Conservation (phyloP, 2,113 vertebrate species). For the Phylloscopus trochilus region DNA sequence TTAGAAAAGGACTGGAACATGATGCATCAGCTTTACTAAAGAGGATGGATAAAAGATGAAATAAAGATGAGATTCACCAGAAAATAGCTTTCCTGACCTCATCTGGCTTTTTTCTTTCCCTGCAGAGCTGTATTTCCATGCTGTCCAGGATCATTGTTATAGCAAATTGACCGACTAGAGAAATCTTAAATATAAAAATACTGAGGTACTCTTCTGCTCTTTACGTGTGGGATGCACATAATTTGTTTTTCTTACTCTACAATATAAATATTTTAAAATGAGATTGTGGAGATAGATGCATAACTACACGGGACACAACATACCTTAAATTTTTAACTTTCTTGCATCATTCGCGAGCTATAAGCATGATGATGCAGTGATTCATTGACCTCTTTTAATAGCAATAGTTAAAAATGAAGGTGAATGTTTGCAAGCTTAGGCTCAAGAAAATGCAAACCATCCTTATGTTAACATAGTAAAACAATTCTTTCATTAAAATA, state of each 20-base stretch:
- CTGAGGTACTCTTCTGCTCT: neutral
- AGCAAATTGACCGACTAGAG: neutral
- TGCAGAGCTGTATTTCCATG: neutral
- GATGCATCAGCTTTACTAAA: neutral
- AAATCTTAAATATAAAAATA: neutral
- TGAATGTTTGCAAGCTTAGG: neutral
- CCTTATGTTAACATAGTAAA: neutral
- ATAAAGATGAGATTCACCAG: slow-evolving; percentile 20
- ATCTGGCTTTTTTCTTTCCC: neutral
- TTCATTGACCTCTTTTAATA: neutral
- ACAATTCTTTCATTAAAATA: neutral
- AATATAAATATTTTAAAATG: neutral
- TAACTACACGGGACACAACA: neutral
- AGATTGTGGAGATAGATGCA: neutral
- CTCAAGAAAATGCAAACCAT: neutral
- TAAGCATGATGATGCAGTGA: neutral
- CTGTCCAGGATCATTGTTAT: neutral
- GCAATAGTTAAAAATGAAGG: neutral
- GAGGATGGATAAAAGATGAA: neutral
- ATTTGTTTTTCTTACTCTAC: neutral
- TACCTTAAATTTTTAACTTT: neutral
- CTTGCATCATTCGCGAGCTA: neutral
- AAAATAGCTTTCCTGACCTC: slow-evolving; percentile 34
- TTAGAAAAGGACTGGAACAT: neutral
- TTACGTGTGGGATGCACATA: neutral